Evolutionary conservation across 2,797 vertebrate genomes (phyloP), one percentile per base, ranked within the genome.

Genomic region (Galagoides demidoff): DNA sequence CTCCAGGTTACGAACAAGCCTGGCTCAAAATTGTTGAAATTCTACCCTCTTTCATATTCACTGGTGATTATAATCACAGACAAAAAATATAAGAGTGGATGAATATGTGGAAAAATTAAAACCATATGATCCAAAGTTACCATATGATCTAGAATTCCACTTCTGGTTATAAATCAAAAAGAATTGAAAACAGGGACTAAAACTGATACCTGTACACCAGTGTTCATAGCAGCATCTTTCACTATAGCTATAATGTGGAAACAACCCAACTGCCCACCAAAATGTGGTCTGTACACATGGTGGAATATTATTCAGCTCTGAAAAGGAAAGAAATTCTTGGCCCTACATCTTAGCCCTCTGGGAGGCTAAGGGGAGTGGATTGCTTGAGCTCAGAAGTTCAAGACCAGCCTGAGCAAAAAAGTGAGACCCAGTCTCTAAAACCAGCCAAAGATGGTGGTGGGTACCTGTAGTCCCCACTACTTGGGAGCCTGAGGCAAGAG

Each of bases 301-400:
- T 11, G 63, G 37, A 52, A 90, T 66, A 90, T 49, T 71, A 64
- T n/a, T 64, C 55, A 52, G 31, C n/a, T 39, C 93, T 95, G 90
- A 39, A 74, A 86, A 95, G 81, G 43, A 55, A 57, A 11, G 39
- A 22, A 71, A 63, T 89, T n/a, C 49, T 82, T 49, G 49, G 49
- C 49, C 49, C 13, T 49, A 49, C 49, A 49, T 49, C 49, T 14
- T 16, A 52, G 14, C 14, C 14, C 49, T 52, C 49, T 14, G 14
- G 14, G 49, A 52, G 14, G 49, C 49, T 52, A 14, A 14, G 13
- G 49, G 49, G 49, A 52, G 49, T 52, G 14, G 14, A 16, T 52
- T 52, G 49, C 49, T 52, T 16, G 49, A 52, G 49, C 49, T 52
- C 49, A 52, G 14, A 52, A 52, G 13, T 52, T 52, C 49, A 52